These are phyloP conservation scores for Tetraodon nigroviridis DNA, from an alignment of 2,113 vertebrate species.

Conservation along the genomic window DNA sequence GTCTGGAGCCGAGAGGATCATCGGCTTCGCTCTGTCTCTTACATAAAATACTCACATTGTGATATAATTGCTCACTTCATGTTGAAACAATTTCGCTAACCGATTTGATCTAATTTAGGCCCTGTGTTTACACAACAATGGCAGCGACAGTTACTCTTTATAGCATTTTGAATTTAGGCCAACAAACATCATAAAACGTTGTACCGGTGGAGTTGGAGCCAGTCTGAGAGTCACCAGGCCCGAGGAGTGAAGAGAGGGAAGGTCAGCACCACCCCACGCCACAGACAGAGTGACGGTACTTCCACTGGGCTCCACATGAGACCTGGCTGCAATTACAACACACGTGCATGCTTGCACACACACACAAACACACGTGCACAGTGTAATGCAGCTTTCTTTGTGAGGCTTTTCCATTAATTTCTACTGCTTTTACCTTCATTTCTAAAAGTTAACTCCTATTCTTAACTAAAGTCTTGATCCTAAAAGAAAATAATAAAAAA, in stretches of 20 bases:
- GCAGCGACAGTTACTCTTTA: not conserved
- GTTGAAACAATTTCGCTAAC: not conserved
- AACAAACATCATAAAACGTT: too few relatives aligned
- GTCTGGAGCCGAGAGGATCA: slow-evolving; percentile 34
- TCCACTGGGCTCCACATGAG: slow-evolving; percentile 68
- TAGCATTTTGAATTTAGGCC: too few relatives aligned
- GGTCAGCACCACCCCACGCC: slow-evolving; percentile 68
- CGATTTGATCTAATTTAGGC: not conserved
- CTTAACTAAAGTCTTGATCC: too few relatives aligned
- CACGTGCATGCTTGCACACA: slow-evolving; percentile 37
- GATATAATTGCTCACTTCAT: slow-evolving; percentile 1
- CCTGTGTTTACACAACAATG: slow-evolving; percentile 1
- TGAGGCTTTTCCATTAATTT: too few relatives aligned
- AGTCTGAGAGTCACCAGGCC: slow-evolving; percentile 51
- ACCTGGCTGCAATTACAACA: slow-evolving; percentile 72
- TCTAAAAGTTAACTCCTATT: too few relatives aligned
- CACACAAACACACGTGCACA: slow-evolving; percentile 48
- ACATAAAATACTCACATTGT: slow-evolving; percentile 12
- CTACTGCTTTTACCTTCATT: too few relatives aligned
- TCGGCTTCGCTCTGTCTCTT: slow-evolving; percentile 8
- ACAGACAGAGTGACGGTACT: slow-evolving; percentile 75
- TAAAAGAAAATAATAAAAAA: too few relatives aligned
- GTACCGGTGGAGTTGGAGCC: slow-evolving; percentile 51
- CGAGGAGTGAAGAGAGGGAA: slow-evolving; percentile 53
- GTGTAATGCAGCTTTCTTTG: not conserved